These are phyloP conservation scores for Nyctereutes procyonoides DNA, from an alignment of 2,113 vertebrate genomes.

Conservation along the genomic window DNA sequence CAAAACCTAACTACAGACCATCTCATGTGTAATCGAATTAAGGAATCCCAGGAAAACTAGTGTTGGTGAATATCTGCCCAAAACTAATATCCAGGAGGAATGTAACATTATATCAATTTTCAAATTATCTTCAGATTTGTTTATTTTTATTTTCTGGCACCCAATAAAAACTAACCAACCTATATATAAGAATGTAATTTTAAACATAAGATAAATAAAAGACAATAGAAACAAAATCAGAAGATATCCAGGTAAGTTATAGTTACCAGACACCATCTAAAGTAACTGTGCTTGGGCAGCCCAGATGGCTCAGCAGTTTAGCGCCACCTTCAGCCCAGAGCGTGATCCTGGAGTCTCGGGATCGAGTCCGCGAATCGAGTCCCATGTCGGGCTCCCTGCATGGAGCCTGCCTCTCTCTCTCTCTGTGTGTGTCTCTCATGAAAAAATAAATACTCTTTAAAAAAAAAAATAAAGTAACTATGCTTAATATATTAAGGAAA, in stretches of 20 bases:
- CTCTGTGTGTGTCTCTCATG: no score
- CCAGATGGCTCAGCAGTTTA: no score
- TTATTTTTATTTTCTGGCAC: background rate
- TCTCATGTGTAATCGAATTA: background rate
- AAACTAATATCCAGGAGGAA: background rate
- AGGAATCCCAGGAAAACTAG: background rate
- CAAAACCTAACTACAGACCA: background rate
- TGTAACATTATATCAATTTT: background rate
- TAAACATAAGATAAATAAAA: background rate
- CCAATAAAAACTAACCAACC: background rate
- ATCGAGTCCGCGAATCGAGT: no score
- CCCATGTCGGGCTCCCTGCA: no score
- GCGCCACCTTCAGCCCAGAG: no score
- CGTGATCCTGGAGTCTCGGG: no score
- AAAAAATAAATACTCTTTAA: no score
- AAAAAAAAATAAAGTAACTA: background rate
- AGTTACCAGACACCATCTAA: background rate
- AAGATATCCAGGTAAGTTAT: background rate
- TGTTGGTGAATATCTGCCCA: background rate
- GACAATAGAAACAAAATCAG: background rate
- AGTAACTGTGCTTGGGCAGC: background rate
- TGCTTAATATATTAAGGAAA: background rate
- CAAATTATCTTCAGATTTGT: background rate
- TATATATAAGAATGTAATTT: background rate
- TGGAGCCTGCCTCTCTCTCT: no score